Base-by-base conservation (phyloP, 2,113 vertebrate species). In the Grallaria varia region DNA sequence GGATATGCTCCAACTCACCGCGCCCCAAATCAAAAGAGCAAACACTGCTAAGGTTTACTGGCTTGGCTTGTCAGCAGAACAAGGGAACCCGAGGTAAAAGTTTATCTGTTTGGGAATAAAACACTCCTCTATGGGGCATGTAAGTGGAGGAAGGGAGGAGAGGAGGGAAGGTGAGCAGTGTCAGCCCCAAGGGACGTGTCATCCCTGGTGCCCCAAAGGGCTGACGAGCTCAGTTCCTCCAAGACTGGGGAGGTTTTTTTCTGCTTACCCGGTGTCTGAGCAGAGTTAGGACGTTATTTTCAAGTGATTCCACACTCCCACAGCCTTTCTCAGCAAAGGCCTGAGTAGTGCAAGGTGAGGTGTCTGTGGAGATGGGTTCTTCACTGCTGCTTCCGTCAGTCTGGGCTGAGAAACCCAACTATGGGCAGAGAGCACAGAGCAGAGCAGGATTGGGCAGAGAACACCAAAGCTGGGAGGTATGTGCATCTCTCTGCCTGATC, bases 401-500 rank as follows among this genome's bases (percentile, higher is more conserved):
- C 21, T 45, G 11, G 27, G 19, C 31, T 76, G 58, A 24, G 24
- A 58, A 72, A 53, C 66, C 69, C 63, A 85, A n/a, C 28, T 18
- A 5, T 8, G 44, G 22, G 5, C 47, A 47, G 47, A 47, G 47
- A 47, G 47, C 4, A 1, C 0, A 44, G 75, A 81, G 63, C n/a
- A 66, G 77, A 69, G 53, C 68, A n/a, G 1, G 3, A 68, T 50
- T 1, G 2, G 23, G 5, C 16, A 30, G 58, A 66, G 8, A 79
- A 16, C 25, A 5, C 9, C 2, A 6, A 28, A 35, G 31, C 66
- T 62, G 40, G 44, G 49, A 50, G 42, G 8, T n/a, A 55, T 30
- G 56, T 1, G 0, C 50, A 20, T 10, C 33, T n/a, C 72, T 16
- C 68, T 47, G 30, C 5, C 0, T 0, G 2, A 62, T 77, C 63